Evolutionary conservation across 2,113 vertebrate genomes (phyloP), one percentile per base, ranked within the genome.

Genomic region (Oxyura jamaicensis): DNA sequence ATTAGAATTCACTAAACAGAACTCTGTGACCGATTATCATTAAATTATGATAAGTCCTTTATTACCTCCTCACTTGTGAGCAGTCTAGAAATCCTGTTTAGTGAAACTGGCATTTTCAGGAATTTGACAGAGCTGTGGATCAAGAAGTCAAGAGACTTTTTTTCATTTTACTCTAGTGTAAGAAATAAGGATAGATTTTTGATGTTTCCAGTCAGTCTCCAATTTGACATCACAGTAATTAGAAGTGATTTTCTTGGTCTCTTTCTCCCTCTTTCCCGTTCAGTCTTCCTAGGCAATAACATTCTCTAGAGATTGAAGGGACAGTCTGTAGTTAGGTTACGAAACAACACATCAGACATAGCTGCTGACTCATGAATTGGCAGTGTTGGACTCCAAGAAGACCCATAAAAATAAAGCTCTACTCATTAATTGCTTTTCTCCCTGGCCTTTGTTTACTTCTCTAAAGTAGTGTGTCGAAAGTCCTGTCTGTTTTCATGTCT

Each of bases 1-100:
- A 95, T 97, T 95, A 65, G 59, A 94, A 88, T 7, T 91, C 77
- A 46, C 96, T 94, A 96, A 97, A 97, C 69, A 92, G 96, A 96
- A 65, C 42, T 65, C 68, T 44, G 33, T 52, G 90, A 65, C 39
- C 2, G 2, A 68, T 96, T 96, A 92, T 93, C 83, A 95, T 92
- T 96, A 96, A 96, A 90, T 93, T 77, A 80, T 90, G 69, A 95
- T 75, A 86, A 76, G 31, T 82, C 55, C 33, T 95, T 96, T 96
- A 93, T 97, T 92, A 69, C 81, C 31, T 94, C 67, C 72, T 73
- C 68, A 36, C 58, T 65, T 83, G 53, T 76, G 42, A 41, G 82
- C 69, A 92, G 87, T 60, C 79, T 93, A 77, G 56, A 93, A 97
- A 93, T 95, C 74, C 76, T 83, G 16, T 88, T 88, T 82, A 84